Evolutionary conservation across 2,113 vertebrate genomes (phyloP).

Genomic region (Xenopus borealis): DNA sequence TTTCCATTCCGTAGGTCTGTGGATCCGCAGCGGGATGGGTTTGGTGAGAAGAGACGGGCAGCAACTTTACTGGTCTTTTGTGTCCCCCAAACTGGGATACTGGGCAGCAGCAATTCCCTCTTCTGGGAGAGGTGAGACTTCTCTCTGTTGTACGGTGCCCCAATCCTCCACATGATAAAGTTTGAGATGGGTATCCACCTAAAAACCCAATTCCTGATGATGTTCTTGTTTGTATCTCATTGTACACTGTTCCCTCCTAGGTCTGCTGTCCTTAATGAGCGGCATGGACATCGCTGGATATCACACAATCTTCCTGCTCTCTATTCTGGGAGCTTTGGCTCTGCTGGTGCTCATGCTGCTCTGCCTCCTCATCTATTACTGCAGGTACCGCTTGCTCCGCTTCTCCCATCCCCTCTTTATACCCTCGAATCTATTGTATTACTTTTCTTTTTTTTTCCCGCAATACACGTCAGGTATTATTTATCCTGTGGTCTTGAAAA

Average conservation of each 20-base stretch:
- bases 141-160: neutral
- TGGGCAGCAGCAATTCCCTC: slow-evolving; percentile 88
- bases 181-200: no score
- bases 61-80: slow-evolving; percentile 79
- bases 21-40: slow-evolving; percentile 82
- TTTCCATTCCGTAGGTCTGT: slow-evolving; percentile 67
- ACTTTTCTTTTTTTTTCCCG: no score
- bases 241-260: neutral
- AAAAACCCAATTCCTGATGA: no score
- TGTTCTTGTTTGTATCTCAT: no score
- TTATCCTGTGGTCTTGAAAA: no score
- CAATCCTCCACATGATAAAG: no score
- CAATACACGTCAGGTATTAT: no score
- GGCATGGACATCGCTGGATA: slow-evolving; percentile 84
- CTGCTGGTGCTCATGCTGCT: slow-evolving; percentile 88
- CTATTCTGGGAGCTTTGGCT: slow-evolving; percentile 87
- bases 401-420: no score
- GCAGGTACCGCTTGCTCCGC: slow-evolving; percentile 68
- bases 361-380: slow-evolving; percentile 94
- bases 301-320: slow-evolving; percentile 94
- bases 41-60: slow-evolving; percentile 81
- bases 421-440: no score
- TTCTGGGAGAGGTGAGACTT: slow-evolving; percentile 67
- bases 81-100: slow-evolving; percentile 83
- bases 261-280: neutral